phyloP scores from a whole-genome alignment of 2,113 vertebrate species.

The Rhizomys pruinosus region DNA sequence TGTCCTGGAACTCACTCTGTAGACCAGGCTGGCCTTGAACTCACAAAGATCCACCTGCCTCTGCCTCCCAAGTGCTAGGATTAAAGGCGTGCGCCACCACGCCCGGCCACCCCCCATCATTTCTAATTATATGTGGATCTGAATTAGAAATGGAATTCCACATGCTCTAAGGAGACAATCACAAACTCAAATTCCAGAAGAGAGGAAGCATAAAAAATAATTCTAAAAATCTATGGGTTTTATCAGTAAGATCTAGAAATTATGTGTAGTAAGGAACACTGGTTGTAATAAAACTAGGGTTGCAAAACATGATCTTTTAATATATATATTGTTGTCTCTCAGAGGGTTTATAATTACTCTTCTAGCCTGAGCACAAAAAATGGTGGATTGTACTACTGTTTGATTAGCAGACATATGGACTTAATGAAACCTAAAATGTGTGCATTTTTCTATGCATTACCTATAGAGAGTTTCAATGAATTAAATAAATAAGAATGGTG shows the following conservation, averaged over 20 bases:
- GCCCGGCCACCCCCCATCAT: not conserved
- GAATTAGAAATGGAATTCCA: conserved; percentile 47
- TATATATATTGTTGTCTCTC: not conserved
- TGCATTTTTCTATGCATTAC: not conserved
- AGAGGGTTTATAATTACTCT: not conserved
- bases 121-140: conserved; percentile 60
- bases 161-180: conserved; percentile 20
- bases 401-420: not conserved
- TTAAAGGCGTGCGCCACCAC: no score
- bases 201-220: conserved; percentile 39
- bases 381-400: not conserved
- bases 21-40: no score
- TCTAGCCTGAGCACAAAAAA: not conserved
- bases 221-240: not conserved
- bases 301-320: not conserved
- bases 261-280: not conserved
- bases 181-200: conserved; percentile 42
- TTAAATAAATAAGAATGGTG: not conserved
- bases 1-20: no score
- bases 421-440: not conserved
- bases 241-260: conserved; percentile 37
- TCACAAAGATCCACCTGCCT: no score
- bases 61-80: no score
- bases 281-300: not conserved
- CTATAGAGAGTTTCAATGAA: not conserved